A percentile compares a stretch with the other conserved stretches of the same genome.
These are phyloP conservation scores for Dicrostonyx torquatus DNA, from an alignment of 2,797 vertebrate genomes.

Conservation along the genomic window DNA sequence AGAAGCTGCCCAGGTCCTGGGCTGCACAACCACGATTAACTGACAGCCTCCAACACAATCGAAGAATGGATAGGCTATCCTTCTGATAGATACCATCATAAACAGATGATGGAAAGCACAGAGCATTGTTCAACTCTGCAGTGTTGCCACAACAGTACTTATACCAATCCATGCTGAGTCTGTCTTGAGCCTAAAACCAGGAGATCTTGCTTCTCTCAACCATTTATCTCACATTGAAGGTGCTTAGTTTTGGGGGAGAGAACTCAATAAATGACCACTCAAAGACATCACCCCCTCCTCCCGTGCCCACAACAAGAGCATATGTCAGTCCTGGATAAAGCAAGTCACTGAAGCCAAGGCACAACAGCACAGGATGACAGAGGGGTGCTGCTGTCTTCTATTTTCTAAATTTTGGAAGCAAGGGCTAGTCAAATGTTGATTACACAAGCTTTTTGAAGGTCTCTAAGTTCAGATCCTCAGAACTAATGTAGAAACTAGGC, in stretches of 20 bases:
- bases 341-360: not conserved
- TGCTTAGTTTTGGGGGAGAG: not conserved
- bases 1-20: not conserved
- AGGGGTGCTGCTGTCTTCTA: not conserved
- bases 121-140: not conserved
- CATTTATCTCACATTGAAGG: not conserved
- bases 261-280: conserved; percentile 29
- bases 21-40: not conserved
- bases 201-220: not conserved
- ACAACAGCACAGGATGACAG: not conserved
- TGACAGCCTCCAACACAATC: not conserved
- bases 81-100: not conserved
- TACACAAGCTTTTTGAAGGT: not conserved
- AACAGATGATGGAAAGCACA: not conserved
- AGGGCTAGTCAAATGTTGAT: not conserved
- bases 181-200: not conserved
- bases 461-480: not conserved
- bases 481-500: not conserved
- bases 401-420: not conserved
- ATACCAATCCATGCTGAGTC: not conserved
- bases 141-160: not conserved
- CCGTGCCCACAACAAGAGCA: not conserved
- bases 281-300: not conserved
- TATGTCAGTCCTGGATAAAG: not conserved
- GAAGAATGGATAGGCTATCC: not conserved